These are phyloP conservation scores for Rhyacophila brunnea DNA, from an alignment of 1,140 invertebrate genomes.

Conservation along the genomic window DNA sequence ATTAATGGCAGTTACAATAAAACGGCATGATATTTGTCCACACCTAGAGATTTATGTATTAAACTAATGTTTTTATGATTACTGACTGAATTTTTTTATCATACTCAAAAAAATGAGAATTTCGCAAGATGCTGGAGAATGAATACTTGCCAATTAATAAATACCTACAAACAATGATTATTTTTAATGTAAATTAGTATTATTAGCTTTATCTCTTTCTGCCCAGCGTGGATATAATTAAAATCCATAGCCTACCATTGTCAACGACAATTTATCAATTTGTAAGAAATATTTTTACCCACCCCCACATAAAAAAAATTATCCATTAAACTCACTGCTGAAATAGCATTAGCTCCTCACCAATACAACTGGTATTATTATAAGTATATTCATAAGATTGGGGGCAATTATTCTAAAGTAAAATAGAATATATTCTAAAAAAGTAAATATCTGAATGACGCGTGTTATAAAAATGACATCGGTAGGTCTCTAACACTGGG, in stretches of 20 bases:
- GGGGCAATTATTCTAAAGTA: conserved; percentile 37
- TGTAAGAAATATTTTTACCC: background rate
- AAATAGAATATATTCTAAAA: conserved; percentile 36
- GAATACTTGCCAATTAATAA: conserved; percentile 20
- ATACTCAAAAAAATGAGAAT: background rate
- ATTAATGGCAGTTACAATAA: background rate
- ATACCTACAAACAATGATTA: conserved; percentile 13
- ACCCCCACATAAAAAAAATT: background rate
- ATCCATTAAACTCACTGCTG: conserved; percentile 25
- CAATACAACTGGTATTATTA: conserved; percentile 26
- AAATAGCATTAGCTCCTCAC: conserved; percentile 33
- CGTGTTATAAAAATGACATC: conserved; percentile 27
- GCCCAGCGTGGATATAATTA: background rate
- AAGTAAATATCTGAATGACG: conserved; percentile 30
- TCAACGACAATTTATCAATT: conserved; percentile 1
- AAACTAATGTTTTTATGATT: conserved; percentile 4
- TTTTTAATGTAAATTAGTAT: conserved; percentile 14
- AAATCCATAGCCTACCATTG: background rate
- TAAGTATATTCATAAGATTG: conserved; percentile 31
- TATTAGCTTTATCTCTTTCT: conserved; percentile 20
- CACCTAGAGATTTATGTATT: too few relatives aligned
- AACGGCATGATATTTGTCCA: too few relatives aligned
- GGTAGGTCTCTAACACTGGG: conserved; percentile 19
- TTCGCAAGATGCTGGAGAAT: conserved; percentile 2
- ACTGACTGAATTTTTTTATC: conserved; percentile 4